A percentile compares a stretch with the other conserved stretches of the same genome.
Conservation (phyloP, 1,140 invertebrate species). For the Platyscapa corneri region DNA sequence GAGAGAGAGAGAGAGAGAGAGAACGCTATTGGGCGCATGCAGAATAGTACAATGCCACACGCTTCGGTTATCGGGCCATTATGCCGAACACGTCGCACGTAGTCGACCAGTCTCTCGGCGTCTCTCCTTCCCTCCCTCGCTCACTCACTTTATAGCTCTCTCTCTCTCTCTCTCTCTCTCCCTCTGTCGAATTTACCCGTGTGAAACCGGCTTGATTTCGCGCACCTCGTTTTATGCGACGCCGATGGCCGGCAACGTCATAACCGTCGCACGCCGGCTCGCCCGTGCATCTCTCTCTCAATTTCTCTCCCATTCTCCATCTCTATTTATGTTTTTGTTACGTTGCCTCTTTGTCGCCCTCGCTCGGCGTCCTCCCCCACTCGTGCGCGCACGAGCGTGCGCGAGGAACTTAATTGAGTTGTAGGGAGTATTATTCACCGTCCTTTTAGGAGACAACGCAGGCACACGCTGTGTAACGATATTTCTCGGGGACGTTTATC, state of each 20-base stretch:
- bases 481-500: slow-evolving; percentile 46
- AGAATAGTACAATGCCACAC: slow-evolving; percentile 44
- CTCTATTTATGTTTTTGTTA: neutral
- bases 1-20: neutral
- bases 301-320: neutral
- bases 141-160: neutral
- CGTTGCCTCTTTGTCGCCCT: slow-evolving; percentile 27
- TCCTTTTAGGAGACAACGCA: slow-evolving; percentile 15
- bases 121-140: slow-evolving; percentile 30
- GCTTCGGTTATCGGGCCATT: slow-evolving; percentile 54
- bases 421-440: slow-evolving; percentile 29
- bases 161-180: neutral
- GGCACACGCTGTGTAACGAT: slow-evolving; percentile 25
- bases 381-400: neutral
- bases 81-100: slow-evolving; percentile 51
- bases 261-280: slow-evolving; percentile 43
- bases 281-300: neutral
- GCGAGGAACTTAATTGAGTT: slow-evolving; percentile 44
- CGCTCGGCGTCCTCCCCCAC: slow-evolving; percentile 16
- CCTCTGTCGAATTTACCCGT: neutral
- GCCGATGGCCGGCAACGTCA: slow-evolving; percentile 53
- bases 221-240: slow-evolving; percentile 53
- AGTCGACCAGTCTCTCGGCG: neutral
- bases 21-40: slow-evolving; percentile 5
- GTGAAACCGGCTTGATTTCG: slow-evolving; percentile 58